Conservation (phyloP, 2,888 invertebrate genomes). For the Uropetala carovei region DNA sequence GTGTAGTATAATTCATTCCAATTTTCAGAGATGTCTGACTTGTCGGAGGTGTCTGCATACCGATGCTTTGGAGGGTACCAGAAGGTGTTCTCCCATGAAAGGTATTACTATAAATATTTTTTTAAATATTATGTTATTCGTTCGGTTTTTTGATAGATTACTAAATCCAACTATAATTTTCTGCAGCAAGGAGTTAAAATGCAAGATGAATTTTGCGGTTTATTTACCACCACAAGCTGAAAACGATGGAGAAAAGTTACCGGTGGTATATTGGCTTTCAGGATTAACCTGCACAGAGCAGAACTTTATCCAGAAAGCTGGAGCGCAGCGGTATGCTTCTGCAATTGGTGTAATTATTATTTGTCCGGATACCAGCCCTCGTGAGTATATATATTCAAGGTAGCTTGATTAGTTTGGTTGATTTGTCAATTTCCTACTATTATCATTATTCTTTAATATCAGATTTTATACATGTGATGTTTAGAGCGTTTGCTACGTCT, state of each 20-base stretch:
- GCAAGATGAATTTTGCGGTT: slow-evolving; percentile 95
- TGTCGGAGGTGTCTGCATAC: slow-evolving; percentile 81
- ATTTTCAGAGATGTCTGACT: background rate
- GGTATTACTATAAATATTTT: slow-evolving; percentile 74
- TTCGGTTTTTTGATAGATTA: too few relatives aligned
- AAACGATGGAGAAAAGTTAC: slow-evolving; percentile 78
- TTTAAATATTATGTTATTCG: background rate
- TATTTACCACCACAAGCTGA: slow-evolving; percentile 89
- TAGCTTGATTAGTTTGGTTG: too few relatives aligned
- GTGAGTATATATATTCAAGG: slow-evolving; percentile 70
- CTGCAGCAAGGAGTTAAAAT: slow-evolving; percentile 84
- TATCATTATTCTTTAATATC: background rate
- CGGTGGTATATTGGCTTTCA: slow-evolving; percentile 94
- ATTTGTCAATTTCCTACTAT: too few relatives aligned
- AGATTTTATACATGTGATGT: background rate
- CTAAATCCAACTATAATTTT: slow-evolving; percentile 44
- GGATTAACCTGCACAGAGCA: slow-evolving; percentile 96
- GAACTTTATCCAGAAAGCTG: slow-evolving; percentile 96
- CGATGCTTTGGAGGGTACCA: slow-evolving; percentile 91
- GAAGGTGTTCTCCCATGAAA: slow-evolving; percentile 89
- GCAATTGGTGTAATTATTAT: slow-evolving; percentile 91
- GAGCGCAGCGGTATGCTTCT: slow-evolving; percentile 94
- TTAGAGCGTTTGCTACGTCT: background rate
- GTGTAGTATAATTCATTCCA: background rate
- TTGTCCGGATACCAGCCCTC: slow-evolving; percentile 97